These are phyloP conservation scores for Lanistes nyassanus DNA, from an alignment of 1,140 invertebrate species.

Conservation along the genomic window DNA sequence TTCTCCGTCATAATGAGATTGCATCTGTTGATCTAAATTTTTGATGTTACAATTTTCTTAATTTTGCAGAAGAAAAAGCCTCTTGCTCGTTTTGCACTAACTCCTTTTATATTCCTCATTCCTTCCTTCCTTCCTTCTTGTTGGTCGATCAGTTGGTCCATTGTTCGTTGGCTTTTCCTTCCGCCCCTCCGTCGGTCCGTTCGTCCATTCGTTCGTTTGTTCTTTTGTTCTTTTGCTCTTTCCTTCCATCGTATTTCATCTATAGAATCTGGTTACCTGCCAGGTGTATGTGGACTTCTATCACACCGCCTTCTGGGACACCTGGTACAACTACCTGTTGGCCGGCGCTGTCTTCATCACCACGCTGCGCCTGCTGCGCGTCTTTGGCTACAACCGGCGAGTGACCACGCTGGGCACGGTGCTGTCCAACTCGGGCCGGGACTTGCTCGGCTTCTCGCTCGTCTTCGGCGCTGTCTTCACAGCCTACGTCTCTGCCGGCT, in stretches of 20 bases:
- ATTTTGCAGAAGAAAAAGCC: no score
- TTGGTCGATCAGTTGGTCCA: no score
- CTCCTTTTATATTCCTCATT: no score
- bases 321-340: slow-evolving; percentile 30
- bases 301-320: slow-evolving; percentile 45
- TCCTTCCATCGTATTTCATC: not conserved
- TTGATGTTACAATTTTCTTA: no score
- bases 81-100: no score
- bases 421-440: slow-evolving; percentile 27
- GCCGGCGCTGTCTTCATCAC: slow-evolving; percentile 42
- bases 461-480: slow-evolving; percentile 55
- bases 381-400: slow-evolving; percentile 56
- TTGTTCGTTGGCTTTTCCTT: no score
- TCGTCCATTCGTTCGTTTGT: no score
- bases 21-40: no score
- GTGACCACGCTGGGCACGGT: slow-evolving; percentile 39
- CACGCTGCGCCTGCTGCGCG: slow-evolving; percentile 44
- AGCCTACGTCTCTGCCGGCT: slow-evolving; percentile 47
- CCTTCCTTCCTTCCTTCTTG: no score
- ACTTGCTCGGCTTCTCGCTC: slow-evolving; percentile 49
- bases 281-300: slow-evolving; percentile 42
- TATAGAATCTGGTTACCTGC: not conserved
- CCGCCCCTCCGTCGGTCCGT: no score
- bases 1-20: no score
- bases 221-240: not conserved